phyloP scores from a whole-genome alignment of 2,113 vertebrate species.

The Campylomormyrus numenius region DNA sequence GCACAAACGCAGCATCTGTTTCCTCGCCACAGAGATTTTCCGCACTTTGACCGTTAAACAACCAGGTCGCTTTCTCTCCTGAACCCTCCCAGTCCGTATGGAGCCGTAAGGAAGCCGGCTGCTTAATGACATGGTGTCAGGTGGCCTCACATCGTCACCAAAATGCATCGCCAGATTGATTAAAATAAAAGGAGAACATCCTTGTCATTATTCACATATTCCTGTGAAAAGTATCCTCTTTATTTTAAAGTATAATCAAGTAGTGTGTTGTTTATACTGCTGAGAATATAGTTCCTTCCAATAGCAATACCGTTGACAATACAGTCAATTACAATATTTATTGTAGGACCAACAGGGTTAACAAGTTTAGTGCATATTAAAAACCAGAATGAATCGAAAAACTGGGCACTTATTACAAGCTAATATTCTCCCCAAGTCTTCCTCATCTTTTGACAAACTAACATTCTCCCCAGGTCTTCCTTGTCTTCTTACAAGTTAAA shows the following conservation, averaged over 20 bases:
- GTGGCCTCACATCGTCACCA: not conserved
- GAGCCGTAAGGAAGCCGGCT: not conserved
- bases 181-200: not conserved
- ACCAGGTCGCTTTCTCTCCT: not conserved
- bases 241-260: not conserved
- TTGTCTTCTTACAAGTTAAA: no score
- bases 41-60: not conserved
- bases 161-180: not conserved
- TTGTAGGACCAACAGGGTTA: not conserved
- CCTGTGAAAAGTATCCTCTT: not conserved
- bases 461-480: not conserved
- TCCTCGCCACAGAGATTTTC: not conserved
- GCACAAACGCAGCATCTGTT: not conserved
- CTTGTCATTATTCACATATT: not conserved
- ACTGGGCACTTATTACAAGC: not conserved
- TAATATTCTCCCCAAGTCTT: not conserved
- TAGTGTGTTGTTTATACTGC: not conserved
- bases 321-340: not conserved
- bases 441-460: not conserved
- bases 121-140: no score
- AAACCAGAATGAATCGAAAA: not conserved
- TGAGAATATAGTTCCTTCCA: not conserved
- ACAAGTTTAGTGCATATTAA: not conserved
- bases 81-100: no score
- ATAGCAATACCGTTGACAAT: not conserved